phyloP scores from a whole-genome alignment of 1,140 invertebrate species.

The Eulimnadia texana region DNA sequence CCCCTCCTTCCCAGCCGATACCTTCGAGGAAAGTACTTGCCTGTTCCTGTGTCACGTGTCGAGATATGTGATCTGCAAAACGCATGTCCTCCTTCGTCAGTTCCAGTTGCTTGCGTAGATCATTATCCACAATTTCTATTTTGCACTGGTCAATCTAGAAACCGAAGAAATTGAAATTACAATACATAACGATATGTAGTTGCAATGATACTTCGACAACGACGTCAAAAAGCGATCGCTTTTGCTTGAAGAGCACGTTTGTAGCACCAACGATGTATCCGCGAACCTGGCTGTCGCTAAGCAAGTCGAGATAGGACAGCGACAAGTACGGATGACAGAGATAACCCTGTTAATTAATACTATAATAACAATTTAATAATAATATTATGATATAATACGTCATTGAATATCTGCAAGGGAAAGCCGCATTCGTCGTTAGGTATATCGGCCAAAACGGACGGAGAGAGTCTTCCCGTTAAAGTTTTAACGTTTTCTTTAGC shows the following conservation, averaged over 20 bases:
- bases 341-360: slow-evolving; percentile 46
- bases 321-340: slow-evolving; percentile 92
- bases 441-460: slow-evolving; percentile 26
- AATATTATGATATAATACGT: slow-evolving; percentile 46
- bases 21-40: slow-evolving; percentile 56
- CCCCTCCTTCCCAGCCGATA: slow-evolving; percentile 76
- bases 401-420: slow-evolving; percentile 73
- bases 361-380: no score
- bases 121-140: slow-evolving; percentile 74
- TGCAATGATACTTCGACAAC: slow-evolving; percentile 58
- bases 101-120: slow-evolving; percentile 63
- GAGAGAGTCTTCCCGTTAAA: slow-evolving; percentile 3
- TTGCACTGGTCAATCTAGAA: slow-evolving; percentile 51
- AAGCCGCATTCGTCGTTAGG: slow-evolving; percentile 56
- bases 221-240: slow-evolving; percentile 80
- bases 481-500: not conserved
- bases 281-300: slow-evolving; percentile 71
- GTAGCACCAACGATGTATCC: slow-evolving; percentile 93
- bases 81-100: slow-evolving; percentile 88
- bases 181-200: not conserved
- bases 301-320: slow-evolving; percentile 82
- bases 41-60: slow-evolving; percentile 57
- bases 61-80: slow-evolving; percentile 85
- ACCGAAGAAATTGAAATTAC: not conserved
- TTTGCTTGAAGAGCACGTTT: slow-evolving; percentile 93